Evolutionary conservation across 2,797 vertebrate species (phyloP), one percentile per base, ranked within the genome.

Genomic region (Acipenser oxyrinchus): DNA sequence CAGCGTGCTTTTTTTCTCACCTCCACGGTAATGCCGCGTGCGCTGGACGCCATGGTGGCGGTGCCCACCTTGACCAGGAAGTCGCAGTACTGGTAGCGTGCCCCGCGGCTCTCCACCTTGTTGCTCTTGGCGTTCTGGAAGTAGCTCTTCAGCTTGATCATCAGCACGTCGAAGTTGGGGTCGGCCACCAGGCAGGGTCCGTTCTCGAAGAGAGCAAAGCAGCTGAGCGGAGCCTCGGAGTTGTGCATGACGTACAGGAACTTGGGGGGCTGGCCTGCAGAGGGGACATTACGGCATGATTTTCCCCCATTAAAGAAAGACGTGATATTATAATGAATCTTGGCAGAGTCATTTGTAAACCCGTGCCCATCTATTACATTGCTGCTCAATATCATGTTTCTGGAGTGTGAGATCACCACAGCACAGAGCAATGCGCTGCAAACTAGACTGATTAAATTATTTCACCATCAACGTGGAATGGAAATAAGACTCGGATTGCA

Each of bases 241-340:
- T 95, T 95, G 84, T 99, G 97, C 96, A 99, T 99, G 79, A 99
- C 91, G 0, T 98, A 99, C 77, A 99, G 86, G 72, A 96, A 88
- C 85, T 99, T 99, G 59, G 93, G 83, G 0, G 93, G 82, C 86
- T 98, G 97, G 76, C 94, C 97, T 99, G 87, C 15, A 8, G 69
- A n/a, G 51, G 4, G 10, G 10, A 55, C 9, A 37, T 37, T 37
- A 37, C 23, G 23, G 15, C 15, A 18, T 18, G 15, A 18, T 18
- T 18, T 18, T 18, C 15, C 15, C 15, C 15, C 15, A 18, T 18
- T 18, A 18, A 18, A 18, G 15, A 18, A 18, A 18, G 15, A 18
- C 15, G 15, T 18, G 15, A 18, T 18, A 18, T 1, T 18, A 18
- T 18, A 18, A 18, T 18, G 15, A 18, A 18, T 18, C 15, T 18